Conservation (phyloP, 2,113 vertebrate genomes). For the Chinchilla lanigera region DNA sequence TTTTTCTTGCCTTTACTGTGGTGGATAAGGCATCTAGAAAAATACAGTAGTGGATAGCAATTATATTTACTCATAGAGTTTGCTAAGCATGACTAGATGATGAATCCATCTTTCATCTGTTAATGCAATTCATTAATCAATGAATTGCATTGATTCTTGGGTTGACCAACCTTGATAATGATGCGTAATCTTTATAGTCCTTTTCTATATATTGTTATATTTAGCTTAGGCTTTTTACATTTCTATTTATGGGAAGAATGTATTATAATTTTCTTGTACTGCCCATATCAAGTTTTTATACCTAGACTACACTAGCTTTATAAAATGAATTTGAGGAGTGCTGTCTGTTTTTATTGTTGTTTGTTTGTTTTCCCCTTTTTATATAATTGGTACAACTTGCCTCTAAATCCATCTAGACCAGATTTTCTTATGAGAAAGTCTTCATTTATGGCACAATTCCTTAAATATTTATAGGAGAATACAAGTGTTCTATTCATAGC, state of each 20-base stretch:
- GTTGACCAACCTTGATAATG: constrained; percentile 5
- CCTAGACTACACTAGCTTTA: background rate
- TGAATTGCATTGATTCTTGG: constrained; percentile 56
- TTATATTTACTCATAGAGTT: constrained; percentile 56
- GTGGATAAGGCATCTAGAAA: constrained; percentile 27
- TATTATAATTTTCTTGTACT: constrained; percentile 37
- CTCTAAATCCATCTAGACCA: background rate
- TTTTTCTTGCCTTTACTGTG: constrained; percentile 59
- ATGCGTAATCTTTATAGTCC: constrained; percentile 39
- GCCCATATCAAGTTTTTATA: background rate
- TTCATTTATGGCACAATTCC: constrained; percentile 52
- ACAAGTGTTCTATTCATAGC: constrained; percentile 10
- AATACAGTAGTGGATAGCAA: background rate
- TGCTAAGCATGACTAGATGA: background rate
- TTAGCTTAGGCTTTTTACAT: constrained; percentile 43
- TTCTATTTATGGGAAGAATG: constrained; percentile 45
- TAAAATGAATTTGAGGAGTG: background rate
- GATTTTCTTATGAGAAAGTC: background rate
- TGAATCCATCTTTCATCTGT: constrained; percentile 53
- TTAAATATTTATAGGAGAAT: constrained; percentile 55
- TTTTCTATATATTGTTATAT: constrained; percentile 27
- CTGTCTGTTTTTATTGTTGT: background rate
- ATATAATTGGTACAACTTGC: constrained; percentile 3
- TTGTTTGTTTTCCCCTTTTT: background rate
- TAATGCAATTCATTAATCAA: no score